phyloP scores from a whole-genome alignment of 2,113 vertebrate species.

The Ammodytes dubius region DNA sequence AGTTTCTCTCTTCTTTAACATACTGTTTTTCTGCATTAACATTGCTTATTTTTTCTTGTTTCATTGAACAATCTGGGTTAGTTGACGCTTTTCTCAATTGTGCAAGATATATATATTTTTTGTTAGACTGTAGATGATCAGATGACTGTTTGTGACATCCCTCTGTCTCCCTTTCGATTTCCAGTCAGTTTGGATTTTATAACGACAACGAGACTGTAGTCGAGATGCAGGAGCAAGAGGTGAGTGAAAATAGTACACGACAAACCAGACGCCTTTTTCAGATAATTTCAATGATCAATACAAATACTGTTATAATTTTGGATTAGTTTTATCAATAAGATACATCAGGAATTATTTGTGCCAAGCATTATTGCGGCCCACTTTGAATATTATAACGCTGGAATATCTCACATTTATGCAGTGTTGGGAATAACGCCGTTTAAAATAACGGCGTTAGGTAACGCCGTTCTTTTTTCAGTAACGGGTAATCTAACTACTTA shows the following conservation, averaged over 20 bases:
- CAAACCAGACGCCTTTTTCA: not conserved
- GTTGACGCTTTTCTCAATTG: not conserved
- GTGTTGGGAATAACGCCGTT: too few relatives aligned
- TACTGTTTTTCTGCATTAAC: not conserved
- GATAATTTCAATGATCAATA: not conserved
- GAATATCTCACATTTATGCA: not conserved
- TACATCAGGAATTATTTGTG: not conserved
- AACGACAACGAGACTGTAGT: conserved; percentile 90
- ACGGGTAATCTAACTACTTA: too few relatives aligned
- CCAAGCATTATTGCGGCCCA: not conserved
- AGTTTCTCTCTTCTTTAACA: not conserved
- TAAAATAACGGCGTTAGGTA: too few relatives aligned
- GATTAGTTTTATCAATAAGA: not conserved
- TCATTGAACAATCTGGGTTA: not conserved
- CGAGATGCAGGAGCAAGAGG: conserved; percentile 89
- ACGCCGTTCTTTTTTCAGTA: too few relatives aligned
- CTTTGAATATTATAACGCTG: not conserved
- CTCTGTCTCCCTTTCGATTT: conserved; percentile 39
- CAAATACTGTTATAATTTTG: not conserved
- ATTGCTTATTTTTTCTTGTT: not conserved
- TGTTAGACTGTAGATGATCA: conserved; percentile 7
- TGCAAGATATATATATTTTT: not conserved
- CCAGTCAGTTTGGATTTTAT: conserved; percentile 93
- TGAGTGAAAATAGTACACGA: conserved; percentile 74
- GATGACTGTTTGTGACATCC: conserved; percentile 50